A percentile compares a stretch with the other conserved stretches of the same genome.
Conservation (phyloP, 2,797 vertebrate genomes). For the Heliangelus exortis region DNA sequence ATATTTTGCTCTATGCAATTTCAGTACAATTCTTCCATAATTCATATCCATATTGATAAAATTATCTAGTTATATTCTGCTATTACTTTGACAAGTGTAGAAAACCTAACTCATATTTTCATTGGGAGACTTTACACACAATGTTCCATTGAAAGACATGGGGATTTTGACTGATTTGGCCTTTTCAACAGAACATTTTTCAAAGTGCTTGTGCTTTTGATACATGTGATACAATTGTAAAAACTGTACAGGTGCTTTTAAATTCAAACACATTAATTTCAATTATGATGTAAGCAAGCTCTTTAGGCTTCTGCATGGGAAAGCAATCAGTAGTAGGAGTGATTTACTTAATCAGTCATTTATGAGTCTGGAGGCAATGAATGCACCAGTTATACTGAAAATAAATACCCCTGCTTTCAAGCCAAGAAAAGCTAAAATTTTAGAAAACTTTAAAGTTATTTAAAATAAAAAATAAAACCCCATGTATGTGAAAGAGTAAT, state of each 20-base stretch:
- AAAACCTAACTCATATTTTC: neutral
- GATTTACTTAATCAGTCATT: neutral
- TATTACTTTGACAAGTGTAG: neutral
- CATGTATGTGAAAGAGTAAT: neutral
- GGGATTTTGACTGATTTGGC: neutral
- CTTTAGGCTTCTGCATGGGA: neutral
- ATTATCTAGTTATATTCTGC: neutral
- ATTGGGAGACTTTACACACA: neutral
- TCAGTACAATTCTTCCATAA: neutral
- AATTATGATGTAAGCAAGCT: neutral
- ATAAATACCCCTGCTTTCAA: neutral
- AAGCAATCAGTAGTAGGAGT: neutral
- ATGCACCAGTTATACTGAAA: neutral
- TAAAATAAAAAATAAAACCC: neutral
- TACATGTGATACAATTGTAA: neutral
- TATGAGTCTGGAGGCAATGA: neutral
- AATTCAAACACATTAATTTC: neutral
- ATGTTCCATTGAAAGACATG: neutral
- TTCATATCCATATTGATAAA: neutral
- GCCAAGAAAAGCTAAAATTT: neutral
- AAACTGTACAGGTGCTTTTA: neutral
- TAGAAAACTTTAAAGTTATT: neutral
- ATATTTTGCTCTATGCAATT: neutral
- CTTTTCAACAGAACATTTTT: neutral
- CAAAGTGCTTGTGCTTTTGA: neutral